phyloP scores from a whole-genome alignment of 2,113 vertebrate species.

The Chaetodon trifascialis region DNA sequence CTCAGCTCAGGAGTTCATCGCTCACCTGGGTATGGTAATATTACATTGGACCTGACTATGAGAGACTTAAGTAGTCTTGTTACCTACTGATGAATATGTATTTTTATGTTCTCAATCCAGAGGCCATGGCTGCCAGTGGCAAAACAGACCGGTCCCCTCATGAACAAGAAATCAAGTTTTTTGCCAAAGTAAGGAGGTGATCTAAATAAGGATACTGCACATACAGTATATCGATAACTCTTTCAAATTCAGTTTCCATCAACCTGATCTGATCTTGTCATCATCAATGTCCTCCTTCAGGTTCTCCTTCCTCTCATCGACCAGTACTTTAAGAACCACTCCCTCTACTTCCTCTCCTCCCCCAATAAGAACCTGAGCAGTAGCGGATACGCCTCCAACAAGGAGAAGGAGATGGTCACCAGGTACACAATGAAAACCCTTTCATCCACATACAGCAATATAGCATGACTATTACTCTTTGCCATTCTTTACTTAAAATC shows the following conservation, averaged over 20 bases:
- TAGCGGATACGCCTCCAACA: constrained; percentile 97
- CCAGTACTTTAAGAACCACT: constrained; percentile 99
- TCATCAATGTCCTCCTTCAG: constrained; percentile 75
- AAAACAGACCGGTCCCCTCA: constrained; percentile 96
- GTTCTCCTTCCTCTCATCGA: constrained; percentile 97
- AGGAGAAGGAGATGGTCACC: constrained; percentile 99
- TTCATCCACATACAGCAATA: neutral
- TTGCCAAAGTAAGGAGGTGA: constrained; percentile 91
- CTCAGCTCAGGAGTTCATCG: constrained; percentile 97
- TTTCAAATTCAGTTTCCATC: neutral
- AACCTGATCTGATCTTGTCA: neutral
- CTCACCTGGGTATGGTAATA: constrained; percentile 90
- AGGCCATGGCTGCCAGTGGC: constrained; percentile 94
- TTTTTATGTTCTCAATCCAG: constrained; percentile 76
- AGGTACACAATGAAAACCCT: constrained; percentile 81
- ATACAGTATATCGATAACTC: neutral
- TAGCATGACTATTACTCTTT: constrained; percentile 5
- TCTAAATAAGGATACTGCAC: neutral
- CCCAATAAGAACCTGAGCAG: constrained; percentile 95
- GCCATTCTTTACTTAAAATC: neutral
- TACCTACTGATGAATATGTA: neutral
- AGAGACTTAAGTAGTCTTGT: neutral
- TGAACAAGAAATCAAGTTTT: constrained; percentile 99
- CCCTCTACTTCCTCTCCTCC: constrained; percentile 96
- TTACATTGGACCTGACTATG: neutral